Evolutionary conservation across 2,888 invertebrate species (phyloP), one percentile per base, ranked within the genome.

Genomic region (Trachelus stipa): DNA sequence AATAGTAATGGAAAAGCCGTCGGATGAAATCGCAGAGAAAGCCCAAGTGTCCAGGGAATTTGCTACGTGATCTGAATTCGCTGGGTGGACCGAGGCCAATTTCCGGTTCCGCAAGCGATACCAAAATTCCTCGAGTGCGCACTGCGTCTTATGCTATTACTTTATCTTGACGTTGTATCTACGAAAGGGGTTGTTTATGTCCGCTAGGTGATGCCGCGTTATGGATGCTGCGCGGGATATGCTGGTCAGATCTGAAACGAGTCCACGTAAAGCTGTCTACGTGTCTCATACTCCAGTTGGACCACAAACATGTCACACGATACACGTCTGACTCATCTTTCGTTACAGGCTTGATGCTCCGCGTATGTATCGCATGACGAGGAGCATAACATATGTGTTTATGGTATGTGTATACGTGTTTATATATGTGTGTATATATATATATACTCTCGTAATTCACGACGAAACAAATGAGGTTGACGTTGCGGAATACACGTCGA

Each of bases 401-500:
- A 56, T 56, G 23, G 56, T 56, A 56, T 23, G 9, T 40, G 40
- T 12, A 35, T 12, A 35, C 12, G 12, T 15, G 37, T 37, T 1
- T 37, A 0, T 12, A 37, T 12, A 12, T 37, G 4, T 37, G 4
- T 37, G 4, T 37, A 12, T 37, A 37, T 37, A 12, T 37, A 40
- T 40, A 40, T 56, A 56, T 2, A 56, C 23, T 23, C 56, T 23
- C 23, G 56, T 23, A 56, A 56, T 56, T 56, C 56, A 56, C 2
- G 56, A 56, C 23, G 56, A 23, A 56, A 56, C 56, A 56, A 56
- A 56, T 56, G 56, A 23, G 56, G 56, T 56, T 56, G 56, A 56
- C 56, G 56, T 56, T 56, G 56, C 56, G 56, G 56, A 56, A 77
- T 77, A 77, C 68, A 73, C 73, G 77, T 77, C 37, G 77, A 23